Base-by-base conservation (phyloP, 2,113 vertebrate species). In the Prietella phreatophila region DNA sequence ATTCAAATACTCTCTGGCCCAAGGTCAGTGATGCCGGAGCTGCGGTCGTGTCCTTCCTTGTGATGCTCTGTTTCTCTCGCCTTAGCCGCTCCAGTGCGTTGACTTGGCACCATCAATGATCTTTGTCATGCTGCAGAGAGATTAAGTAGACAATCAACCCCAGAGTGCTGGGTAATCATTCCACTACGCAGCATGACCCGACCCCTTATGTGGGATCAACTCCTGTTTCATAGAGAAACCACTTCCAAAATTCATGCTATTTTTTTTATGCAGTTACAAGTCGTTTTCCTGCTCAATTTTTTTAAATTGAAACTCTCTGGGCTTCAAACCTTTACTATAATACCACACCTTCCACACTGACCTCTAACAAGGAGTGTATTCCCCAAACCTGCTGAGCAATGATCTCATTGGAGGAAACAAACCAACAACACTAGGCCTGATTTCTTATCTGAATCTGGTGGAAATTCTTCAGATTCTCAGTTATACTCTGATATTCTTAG, bases 141-240 rank as follows among this genome's bases (percentile, higher is more conserved):
- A 95, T 95, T 93, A 94, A 95, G 93, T 94, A 94, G 92, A 93
- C 94, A 95, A 94, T 95, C 94, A 94, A 88, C 90, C 90, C 91
- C 86, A 89, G 92, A 93, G 92, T 91, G 90, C 82, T 84, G 90
- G 90, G 92, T 91, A 94, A 95, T 96, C 92, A 93, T 93, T 94
- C 90, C 92, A 93, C 92, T 91, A 90, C 88, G 88, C 89, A 88
- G 88, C 81, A 63, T 88, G 88, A 67, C 82, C 88, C n/a, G 90
- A 86, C 83, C 89, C 61, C 86, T 88, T 84, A 90, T 88, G 88
- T 86, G 83, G 88, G 89, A 91, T 92, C 89, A 75, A 76, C 60
- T 83, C 30, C 71, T 82, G 79, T 69, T 82, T 79, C 61, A 84
- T 84, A 86, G 42, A 69, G 82, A 50, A 85, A 42, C 84, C 9